Evolutionary conservation across 2,113 vertebrate genomes (phyloP), one percentile per base, ranked within the genome.

Genomic region (Mohoua ochrocephala): DNA sequence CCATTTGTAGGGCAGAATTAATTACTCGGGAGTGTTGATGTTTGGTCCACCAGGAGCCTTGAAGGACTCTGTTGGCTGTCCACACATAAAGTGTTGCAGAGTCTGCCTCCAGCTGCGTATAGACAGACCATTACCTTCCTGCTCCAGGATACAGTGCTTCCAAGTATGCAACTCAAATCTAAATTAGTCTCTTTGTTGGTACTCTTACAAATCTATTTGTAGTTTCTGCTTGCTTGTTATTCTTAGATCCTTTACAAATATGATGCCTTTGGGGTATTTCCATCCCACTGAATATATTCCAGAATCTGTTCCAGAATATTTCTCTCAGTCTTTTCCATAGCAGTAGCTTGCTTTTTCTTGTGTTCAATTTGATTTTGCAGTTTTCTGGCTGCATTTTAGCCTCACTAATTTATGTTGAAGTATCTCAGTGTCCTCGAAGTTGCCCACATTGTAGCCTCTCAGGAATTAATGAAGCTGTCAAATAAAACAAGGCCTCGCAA

Each of bases 241-340:
- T 44, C 41, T 76, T 89, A 87, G 57, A 77, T 91, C 68, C 31
- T 79, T 93, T 76, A 73, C 57, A 89, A 87, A 84, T 75, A 68
- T 44, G 63, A 63, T 79, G 70, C n/a, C 41, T 82, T 59, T 78
- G n/a, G 63, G 65, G 33, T 89, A 65, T 91, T 91, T 73, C 77
- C 35, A 52, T 91, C 70, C 61, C 65, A 31, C 33, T 73, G 61
- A 93, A 79, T 84, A 27, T 76, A 60, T 95, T 94, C 60, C 65
- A 91, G 84, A 95, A 81, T 82, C 53, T 80, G 18, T 91, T 93
- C 49, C 78, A 80, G 50, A 70, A 39, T 96, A 61, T 73, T 89
- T 93, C 39, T 94, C 31, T 74, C 14, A 13, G 41, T 64, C 47
- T 65, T 91, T 93, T 84, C 42, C 52, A 6, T 53, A 86, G 44